Base-by-base conservation (phyloP, 2,113 vertebrate genomes). In the Cyphomyrus discorhynchus region DNA sequence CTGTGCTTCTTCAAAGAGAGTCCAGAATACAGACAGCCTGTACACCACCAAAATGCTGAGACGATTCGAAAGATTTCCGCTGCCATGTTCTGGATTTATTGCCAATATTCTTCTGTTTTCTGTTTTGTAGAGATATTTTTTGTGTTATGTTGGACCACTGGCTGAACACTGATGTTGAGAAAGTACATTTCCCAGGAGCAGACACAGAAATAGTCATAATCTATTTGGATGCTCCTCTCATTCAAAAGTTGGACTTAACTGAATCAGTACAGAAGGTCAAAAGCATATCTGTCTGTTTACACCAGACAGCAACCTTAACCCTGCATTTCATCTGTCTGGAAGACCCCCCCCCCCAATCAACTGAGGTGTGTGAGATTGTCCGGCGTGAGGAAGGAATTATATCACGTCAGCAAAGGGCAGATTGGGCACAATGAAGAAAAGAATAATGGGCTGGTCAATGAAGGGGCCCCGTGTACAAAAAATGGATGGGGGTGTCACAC, bases 261-360 rank as follows among this genome's bases (percentile, higher is more conserved):
- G 45, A 56, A 80, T n/a, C 77, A 56, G 39, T 24, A 35, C 21
- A 85, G 77, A 88, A 88, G 56, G 88, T 89, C 85, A 91, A 19
- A 84, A 50, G n/a, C 85, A 45, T 56, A 89, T 83, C 87, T 46
- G 77, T 49, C 24, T 24, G 70, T 50, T 80, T 89, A 50, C 88
- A 53, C 49, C 86, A 84, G 53, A 74, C 58, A 85, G 58, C 24
- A 86, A 89, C 58, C 82, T 66, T 27, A 86, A 31, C 88, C 45
- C 88, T 21, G 85, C 89, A 86, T 24, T 88, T 86, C 90, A 90
- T 90, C 91, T 90, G 90, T 90, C 87, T 88, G 77, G 80, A 89
- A 66, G 17, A 27, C 31, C 11, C 47, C 24, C 58, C 58, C n/a
- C 74, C 56, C 24, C 24, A 74, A 74, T n/a, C 46, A 9, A 24